Conservation (phyloP, 2,113 vertebrate species). For the Prochilodus magdalenae region DNA sequence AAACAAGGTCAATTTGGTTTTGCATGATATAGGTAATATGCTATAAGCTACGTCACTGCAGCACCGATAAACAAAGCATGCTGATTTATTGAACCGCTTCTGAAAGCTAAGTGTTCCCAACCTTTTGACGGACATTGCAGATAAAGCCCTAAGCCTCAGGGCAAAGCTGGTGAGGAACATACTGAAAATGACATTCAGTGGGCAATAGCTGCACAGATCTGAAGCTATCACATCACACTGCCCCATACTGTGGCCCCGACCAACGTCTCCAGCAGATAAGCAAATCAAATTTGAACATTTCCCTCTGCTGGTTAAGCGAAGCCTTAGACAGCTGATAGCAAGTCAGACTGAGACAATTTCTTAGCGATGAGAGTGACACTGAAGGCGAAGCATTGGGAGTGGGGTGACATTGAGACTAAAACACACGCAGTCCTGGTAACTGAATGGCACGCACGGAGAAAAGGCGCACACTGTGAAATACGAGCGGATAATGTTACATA, state of each 20-base stretch:
- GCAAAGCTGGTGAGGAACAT: neutral
- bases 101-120: no score
- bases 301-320: neutral
- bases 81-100: no score
- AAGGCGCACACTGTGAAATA: neutral
- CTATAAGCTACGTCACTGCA: no score
- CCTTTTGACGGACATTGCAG: neutral
- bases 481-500: neutral
- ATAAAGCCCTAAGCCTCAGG: neutral
- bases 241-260: neutral
- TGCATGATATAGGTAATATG: no score
- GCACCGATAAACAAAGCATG: no score
- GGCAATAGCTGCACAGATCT: neutral
- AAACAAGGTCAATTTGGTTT: no score
- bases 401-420: neutral
- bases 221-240: neutral
- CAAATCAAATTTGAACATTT: conserved; percentile 30
- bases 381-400: neutral
- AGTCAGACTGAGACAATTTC: neutral
- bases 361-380: neutral
- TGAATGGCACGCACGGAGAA: neutral
- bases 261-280: conserved; percentile 10
- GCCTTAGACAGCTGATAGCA: conserved; percentile 17
- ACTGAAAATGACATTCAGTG: neutral
- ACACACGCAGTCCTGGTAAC: neutral